Percentiles rank a stretch among this genome's conserved stretches.
phyloP scores from a whole-genome alignment of 2,113 vertebrate species.

The Physeter macrocephalus region DNA sequence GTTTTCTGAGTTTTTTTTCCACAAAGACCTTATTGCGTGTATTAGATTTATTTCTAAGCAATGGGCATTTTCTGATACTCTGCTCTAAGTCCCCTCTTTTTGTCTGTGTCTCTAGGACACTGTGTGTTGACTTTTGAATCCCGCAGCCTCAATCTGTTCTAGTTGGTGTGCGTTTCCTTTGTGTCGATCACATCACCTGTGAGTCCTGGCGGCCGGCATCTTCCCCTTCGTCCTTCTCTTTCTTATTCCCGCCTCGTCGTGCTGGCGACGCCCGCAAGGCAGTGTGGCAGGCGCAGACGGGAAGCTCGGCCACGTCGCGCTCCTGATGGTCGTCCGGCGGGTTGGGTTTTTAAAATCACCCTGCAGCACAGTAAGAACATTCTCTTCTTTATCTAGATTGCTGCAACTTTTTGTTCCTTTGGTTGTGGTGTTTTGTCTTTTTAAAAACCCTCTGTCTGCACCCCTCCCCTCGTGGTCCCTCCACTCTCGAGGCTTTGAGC shows the following conservation, averaged over 20 bases:
- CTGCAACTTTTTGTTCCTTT: not conserved
- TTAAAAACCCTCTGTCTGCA: not conserved
- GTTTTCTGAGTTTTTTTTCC: not conserved
- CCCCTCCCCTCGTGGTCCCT: not conserved
- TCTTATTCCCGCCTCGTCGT: not conserved
- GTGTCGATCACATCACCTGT: not conserved
- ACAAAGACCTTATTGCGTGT: too few species aligned
- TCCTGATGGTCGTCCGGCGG: rapidly evolving
- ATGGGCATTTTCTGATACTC: not conserved
- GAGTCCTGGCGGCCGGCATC: not conserved
- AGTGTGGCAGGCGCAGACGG: rapidly evolving
- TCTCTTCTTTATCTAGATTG: not conserved
- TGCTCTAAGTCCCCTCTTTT: not conserved
- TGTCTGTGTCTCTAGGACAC: not conserved
- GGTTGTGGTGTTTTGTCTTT: not conserved
- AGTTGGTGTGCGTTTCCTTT: not conserved
- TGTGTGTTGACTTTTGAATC: not conserved
- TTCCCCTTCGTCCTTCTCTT: not conserved
- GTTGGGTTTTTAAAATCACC: not conserved
- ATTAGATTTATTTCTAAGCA: not conserved
- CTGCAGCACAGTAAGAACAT: not conserved
- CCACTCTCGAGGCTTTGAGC: not conserved
- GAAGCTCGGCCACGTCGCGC: rapidly evolving
- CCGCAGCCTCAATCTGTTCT: not conserved
- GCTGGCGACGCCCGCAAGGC: rapidly evolving